Base-by-base conservation (phyloP, 2,797 vertebrate genomes). In the Rachycentron canadum region DNA sequence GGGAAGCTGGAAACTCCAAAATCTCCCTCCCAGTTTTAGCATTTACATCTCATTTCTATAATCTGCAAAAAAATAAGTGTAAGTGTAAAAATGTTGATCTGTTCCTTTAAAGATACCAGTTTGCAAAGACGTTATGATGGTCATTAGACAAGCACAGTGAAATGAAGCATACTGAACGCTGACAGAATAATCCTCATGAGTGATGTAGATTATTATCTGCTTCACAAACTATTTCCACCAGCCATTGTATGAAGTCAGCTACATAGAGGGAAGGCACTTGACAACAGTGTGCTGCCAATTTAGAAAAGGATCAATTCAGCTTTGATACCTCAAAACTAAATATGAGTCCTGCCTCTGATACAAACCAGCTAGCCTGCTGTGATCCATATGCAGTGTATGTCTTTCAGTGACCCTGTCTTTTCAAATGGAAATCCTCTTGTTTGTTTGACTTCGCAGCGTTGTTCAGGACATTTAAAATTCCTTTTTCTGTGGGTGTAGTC, bases 351-450 rank as follows among this genome's bases (percentile, higher is more conserved):
- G 65, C 47, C 65, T 80, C 41, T 71, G 53, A 84, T 75, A 69
- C 77, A 67, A 65, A 79, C 34, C 59, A 43, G 67, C 76, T 17
- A 19, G 79, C 62, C 62, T 25, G 55, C 76, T 38, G 77, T 26
- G 79, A 85, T 84, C 81, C 79, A 56, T 49, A 70, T 79, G 79
- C 79, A 73, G 75, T 10, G 1, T 17, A 47, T 36, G 77, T 75
- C 49, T 30, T 71, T 57, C 67, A n/a, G 34, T 45, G 70, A 79
- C 81, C 67, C 74, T 56, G 47, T 61, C 59, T 38, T 41, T 74
- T 82, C 56, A 68, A 59, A 82, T 74, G 71, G 36, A 78, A 87
- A 86, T 85, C 81, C 76, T 70, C 78, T 64, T 67, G 82, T 61
- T 83, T 70, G 67, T 67, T 58, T 64, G 71, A 82, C 82, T 81